Base-by-base conservation (phyloP, 2,113 vertebrate genomes). In the Cariama cristata region DNA sequence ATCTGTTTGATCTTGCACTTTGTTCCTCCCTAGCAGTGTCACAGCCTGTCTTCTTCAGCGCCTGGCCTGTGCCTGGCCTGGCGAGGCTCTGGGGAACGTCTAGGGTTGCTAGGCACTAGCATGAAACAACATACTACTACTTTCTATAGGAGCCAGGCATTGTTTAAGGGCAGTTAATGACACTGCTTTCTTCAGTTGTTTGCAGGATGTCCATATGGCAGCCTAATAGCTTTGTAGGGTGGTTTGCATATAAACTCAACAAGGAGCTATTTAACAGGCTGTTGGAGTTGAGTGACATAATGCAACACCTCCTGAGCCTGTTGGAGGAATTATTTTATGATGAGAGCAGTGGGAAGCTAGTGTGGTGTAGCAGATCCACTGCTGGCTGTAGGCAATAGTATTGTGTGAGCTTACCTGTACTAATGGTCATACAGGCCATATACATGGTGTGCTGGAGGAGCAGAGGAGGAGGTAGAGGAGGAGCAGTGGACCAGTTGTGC, bases 21-120 rank as follows among this genome's bases (percentile, higher is more conserved):
- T 5, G 8, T 91, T 90, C 81, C 15, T 80, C 55, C 45, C 13
- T 56, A 4, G 9, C 58, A 56, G 38, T 66, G 85, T 95, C 83
- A 76, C 64, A 64, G 66, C 49, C n/a, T 1, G 0, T 95, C 33
- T 40, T 68, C 69, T 82, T 68, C 45, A 47, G 62, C 0, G 0
- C 21, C 58, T 0, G 1, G 35, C 9, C 79, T 73, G 67, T 3
- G 2, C 64, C 47, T 91, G 12, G 86, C 58, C 60, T 28, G 19
- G 28, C 52, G 40, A 83, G 35, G 58, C 86, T 53, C 73, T 27
- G 58, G 22, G 35, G 42, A 53, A 3, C 0, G 1, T 30, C 62
- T 50, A 30, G 38, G n/a, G 49, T 87, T 93, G 74, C 62, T 79
- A 69, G 82, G 79, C 74, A 17, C 59, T 86, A 26, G 32, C 24